These are phyloP conservation scores for Tethea ocularis DNA, from an alignment of 2,888 invertebrate genomes.

Conservation along the genomic window DNA sequence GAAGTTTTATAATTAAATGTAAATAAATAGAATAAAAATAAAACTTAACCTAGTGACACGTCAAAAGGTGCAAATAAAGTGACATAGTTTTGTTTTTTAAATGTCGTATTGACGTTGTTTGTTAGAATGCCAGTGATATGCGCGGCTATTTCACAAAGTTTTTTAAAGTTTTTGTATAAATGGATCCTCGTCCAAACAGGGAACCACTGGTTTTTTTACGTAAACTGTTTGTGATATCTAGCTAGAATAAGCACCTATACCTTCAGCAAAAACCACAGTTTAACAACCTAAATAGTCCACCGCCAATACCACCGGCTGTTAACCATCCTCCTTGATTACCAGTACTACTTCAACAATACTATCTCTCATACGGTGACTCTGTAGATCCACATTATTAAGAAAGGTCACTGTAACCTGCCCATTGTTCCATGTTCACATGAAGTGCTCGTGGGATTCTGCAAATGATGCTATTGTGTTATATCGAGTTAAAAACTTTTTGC, in stretches of 20 bases:
- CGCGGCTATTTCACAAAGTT: background rate
- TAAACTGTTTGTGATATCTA: too few relatives aligned
- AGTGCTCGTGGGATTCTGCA: background rate
- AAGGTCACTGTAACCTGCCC: background rate
- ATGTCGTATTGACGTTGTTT: background rate
- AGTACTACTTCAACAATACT: background rate
- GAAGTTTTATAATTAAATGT: slow-evolving; percentile 11
- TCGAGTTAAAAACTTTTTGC: background rate
- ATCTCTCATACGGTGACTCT: background rate
- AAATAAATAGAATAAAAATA: slow-evolving; percentile 22
- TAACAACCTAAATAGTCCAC: too few relatives aligned
- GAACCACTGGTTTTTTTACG: too few relatives aligned
- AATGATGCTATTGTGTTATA: slow-evolving; percentile 1
- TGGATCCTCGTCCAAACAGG: background rate
- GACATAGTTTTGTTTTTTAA: slow-evolving; percentile 10
- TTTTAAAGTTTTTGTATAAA: background rate
- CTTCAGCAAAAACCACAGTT: too few relatives aligned
- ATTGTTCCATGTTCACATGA: background rate
- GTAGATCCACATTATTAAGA: background rate
- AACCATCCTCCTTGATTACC: background rate
- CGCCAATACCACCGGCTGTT: background rate
- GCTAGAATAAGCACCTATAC: too few relatives aligned
- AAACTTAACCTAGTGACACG: slow-evolving; percentile 17
- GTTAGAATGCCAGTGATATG: background rate
- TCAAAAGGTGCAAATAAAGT: slow-evolving; percentile 10